These are phyloP conservation scores for Myrmophylax atrothorax DNA, from an alignment of 2,113 vertebrate species.

Conservation along the genomic window DNA sequence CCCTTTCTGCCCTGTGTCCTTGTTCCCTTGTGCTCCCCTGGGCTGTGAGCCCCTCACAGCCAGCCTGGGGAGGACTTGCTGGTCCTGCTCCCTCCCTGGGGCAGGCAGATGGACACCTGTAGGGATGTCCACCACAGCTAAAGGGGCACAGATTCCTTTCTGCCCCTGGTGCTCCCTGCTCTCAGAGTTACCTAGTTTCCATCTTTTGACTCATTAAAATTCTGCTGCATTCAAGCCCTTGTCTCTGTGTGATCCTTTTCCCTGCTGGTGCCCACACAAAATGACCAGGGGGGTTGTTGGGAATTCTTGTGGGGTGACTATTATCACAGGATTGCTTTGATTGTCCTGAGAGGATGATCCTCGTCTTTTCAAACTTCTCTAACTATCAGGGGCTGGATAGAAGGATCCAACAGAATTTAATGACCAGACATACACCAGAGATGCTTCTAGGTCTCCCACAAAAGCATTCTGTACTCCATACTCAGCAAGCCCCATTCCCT, in stretches of 20 bases:
- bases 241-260: background rate
- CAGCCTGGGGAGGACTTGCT: background rate
- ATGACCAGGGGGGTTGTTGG: background rate
- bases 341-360: background rate
- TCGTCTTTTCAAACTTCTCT: background rate
- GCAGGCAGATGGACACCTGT: rapidly evolving
- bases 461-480: background rate
- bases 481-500: background rate
- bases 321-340: background rate
- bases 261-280: background rate
- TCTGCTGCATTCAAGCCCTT: background rate
- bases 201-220: background rate
- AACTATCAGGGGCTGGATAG: no score
- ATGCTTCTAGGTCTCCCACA: background rate
- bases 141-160: background rate
- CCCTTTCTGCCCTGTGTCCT: background rate
- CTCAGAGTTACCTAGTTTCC: rapidly evolving
- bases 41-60: background rate
- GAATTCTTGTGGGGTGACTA: rapidly evolving
- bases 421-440: background rate
- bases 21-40: background rate
- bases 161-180: background rate
- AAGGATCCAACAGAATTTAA: background rate
- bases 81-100: background rate
- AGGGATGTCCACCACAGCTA: background rate